Percentiles rank a stretch among this genome's conserved stretches.
phyloP scores from a whole-genome alignment of 2,797 vertebrate genomes.

The Spatula clypeata region DNA sequence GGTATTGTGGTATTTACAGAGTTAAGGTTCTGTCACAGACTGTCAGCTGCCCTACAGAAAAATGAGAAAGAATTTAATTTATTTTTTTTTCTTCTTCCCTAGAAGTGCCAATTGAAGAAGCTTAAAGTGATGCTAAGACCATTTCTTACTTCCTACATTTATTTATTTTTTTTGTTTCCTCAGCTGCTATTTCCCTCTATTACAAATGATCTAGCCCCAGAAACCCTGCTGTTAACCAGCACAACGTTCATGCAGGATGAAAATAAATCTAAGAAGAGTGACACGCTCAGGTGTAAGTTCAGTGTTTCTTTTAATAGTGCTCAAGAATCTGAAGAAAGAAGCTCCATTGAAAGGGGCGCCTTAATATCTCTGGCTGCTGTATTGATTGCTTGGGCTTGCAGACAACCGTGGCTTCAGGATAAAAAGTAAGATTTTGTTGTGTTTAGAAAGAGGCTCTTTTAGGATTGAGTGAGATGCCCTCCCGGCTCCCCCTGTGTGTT shows the following conservation, averaged over 20 bases:
- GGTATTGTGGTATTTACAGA: not conserved
- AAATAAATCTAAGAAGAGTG: not conserved
- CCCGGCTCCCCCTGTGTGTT: not conserved
- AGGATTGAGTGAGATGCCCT: not conserved
- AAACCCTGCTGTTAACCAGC: conserved; percentile 7
- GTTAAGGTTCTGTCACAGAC: not conserved
- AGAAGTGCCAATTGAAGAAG: not conserved
- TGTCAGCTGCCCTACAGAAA: not conserved
- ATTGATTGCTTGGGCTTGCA: not conserved
- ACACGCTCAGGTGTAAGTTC: not conserved
- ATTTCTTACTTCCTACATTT: not conserved
- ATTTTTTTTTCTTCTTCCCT: not conserved
- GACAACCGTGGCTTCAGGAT: not conserved
- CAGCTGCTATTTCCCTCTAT: not conserved
- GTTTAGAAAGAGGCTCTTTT: not conserved
- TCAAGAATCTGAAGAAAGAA: not conserved
- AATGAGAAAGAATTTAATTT: not conserved
- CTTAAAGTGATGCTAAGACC: not conserved
- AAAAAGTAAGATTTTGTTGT: not conserved
- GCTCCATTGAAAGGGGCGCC: not conserved
- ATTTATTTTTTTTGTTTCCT: not conserved
- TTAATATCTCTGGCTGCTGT: not conserved
- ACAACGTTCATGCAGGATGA: accelerated
- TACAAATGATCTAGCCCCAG: not conserved
- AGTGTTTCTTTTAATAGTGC: not conserved